Evolutionary conservation across 2,888 invertebrate genomes (phyloP), one percentile per base, ranked within the genome.

Genomic region (Sphaerolaimus hirsutus): DNA sequence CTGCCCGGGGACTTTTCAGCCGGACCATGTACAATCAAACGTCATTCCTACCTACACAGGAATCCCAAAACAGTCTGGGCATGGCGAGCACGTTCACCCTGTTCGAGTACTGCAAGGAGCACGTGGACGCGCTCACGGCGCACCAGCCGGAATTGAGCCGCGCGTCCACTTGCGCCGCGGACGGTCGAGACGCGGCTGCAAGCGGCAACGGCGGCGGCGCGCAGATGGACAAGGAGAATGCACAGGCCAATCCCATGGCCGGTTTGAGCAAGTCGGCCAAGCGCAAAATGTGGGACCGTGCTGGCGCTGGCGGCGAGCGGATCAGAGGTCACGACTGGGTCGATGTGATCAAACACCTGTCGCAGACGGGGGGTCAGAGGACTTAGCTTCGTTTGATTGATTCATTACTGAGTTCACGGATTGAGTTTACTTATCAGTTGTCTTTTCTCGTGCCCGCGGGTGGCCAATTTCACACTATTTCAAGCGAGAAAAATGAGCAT

Each of bases 281-380:
- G 64, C 72, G 86, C 14, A 73, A 78, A 49, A 78, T 79, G 60
- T 83, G 81, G 78, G 82, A 83, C 62, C 74, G 76, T 47, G 74
- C 29, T 2, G 19, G 29, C 17, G 43, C 27, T 21, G 40, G 2
- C 10, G 86, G 84, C 0, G 86, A 87, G 60, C 75, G 74, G 52
- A 79, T 81, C 0, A 69, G 89, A 26, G 91, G 91, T 0, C 83
- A 77, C 75, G 76, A 91, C 68, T 91, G 91, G 89, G 76, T 89
- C 12, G 89, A 89, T 62, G 76, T 91, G 51, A 78, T 91, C n/a
- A 84, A 82, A 65, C 91, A 91, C 68, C 72, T 91, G 48, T 81
- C 82, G 12, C 87, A 87, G 35, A 43, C 47, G 2, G 49, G 46
- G 2, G 24, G n/a, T 1, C 22, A 19, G n/a, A 4, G 5, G 10